These are phyloP conservation scores for Sialis fuliginosa DNA, from an alignment of 2,888 invertebrate species.

Conservation along the genomic window DNA sequence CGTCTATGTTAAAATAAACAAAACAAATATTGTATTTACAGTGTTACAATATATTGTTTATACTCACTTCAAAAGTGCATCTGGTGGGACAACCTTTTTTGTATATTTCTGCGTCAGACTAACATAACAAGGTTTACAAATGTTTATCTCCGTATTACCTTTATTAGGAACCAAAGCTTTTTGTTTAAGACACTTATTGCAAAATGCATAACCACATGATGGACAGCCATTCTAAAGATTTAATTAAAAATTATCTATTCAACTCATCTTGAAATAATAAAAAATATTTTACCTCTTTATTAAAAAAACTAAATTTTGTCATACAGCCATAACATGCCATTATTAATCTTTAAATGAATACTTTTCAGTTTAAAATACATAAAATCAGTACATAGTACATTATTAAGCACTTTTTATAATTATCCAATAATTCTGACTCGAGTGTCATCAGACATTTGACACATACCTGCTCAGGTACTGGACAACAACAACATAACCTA, in stretches of 20 bases:
- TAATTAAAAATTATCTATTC: too few relatives aligned
- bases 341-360: slow-evolving; percentile 6
- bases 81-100: slow-evolving; percentile 27
- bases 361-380: not conserved
- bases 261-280: too few relatives aligned
- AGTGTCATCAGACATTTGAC: too few relatives aligned
- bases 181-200: slow-evolving; percentile 60
- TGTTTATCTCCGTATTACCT: slow-evolving; percentile 42
- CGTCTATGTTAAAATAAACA: slow-evolving; percentile 19
- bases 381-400: too few relatives aligned
- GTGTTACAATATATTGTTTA: not conserved
- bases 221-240: slow-evolving; percentile 60
- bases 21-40: not conserved
- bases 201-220: slow-evolving; percentile 68
- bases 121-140: slow-evolving; percentile 38
- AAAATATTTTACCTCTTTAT: slow-evolving; percentile 40
- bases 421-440: too few relatives aligned
- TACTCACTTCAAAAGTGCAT: slow-evolving; percentile 36
- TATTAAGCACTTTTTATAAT: too few relatives aligned
- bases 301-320: slow-evolving; percentile 49
- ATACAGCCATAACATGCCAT: slow-evolving; percentile 63
- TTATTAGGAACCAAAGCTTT: slow-evolving; percentile 45
- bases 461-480: too few relatives aligned
- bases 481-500: too few relatives aligned
- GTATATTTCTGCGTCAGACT: slow-evolving; percentile 18